These are phyloP conservation scores for Actinia tenebrosa DNA, from an alignment of 64 coral and sea anemone species.

Conservation along the genomic window DNA sequence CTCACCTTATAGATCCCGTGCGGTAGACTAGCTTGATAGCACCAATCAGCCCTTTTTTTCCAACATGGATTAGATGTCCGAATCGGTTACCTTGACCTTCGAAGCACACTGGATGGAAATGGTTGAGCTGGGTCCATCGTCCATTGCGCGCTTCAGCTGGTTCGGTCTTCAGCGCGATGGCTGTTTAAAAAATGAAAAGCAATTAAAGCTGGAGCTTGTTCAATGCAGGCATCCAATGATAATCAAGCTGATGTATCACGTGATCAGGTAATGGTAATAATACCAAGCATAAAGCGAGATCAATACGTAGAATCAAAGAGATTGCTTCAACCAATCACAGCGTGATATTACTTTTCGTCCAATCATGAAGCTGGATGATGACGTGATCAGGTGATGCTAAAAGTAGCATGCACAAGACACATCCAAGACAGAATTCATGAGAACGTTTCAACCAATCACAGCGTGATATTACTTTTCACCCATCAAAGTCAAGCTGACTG, in stretches of 20 bases:
- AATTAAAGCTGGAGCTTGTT: not conserved
- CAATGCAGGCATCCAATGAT: not conserved
- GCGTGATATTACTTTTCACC: too few relatives aligned
- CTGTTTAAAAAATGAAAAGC: not conserved
- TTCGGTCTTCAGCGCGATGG: not conserved
- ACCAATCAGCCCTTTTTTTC: constrained; percentile 16
- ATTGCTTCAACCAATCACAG: too few relatives aligned
- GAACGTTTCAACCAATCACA: too few relatives aligned
- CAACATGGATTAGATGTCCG: not conserved
- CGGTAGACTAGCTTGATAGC: constrained; percentile 26
- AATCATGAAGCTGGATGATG: too few relatives aligned
- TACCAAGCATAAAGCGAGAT: too few relatives aligned
- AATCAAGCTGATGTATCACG: not conserved
- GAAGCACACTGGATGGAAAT: constrained; percentile 27
- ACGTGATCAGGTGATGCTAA: too few relatives aligned
- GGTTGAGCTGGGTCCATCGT: constrained; percentile 28
- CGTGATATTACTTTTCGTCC: too few relatives aligned
- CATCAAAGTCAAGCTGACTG: too few relatives aligned
- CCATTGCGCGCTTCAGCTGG: not conserved
- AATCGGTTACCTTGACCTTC: constrained; percentile 14
- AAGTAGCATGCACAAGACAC: too few relatives aligned
- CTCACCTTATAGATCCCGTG: constrained; percentile 18
- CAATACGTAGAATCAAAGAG: too few relatives aligned
- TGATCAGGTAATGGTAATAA: too few relatives aligned
- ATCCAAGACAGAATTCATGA: too few relatives aligned